Base-by-base conservation (phyloP, 2,113 vertebrate species). In the Ceyx margarethae region DNA sequence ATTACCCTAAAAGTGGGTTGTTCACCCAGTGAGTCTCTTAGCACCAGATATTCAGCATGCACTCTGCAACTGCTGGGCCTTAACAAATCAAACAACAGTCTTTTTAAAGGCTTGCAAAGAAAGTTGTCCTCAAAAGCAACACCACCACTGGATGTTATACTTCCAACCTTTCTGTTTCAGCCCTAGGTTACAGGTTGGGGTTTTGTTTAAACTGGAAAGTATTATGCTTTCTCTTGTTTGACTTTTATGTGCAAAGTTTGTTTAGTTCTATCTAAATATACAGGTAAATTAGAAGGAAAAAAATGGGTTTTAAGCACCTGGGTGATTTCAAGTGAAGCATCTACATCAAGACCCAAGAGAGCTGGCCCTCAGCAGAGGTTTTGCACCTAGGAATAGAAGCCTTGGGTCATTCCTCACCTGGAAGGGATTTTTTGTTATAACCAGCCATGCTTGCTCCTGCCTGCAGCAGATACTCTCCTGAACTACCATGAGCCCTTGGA, bases 11-110 rank as follows among this genome's bases (percentile, higher is more conserved):
- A 43, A 19, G 46, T 42, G 72, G 74, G 62, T 91, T 77, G 15
- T 77, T 96, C 89, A 64, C 51, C 42, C 64, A 82, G 60, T 68
- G 71, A 85, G 40, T 31, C 35, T 93, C 91, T 91, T 77, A 74
- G 65, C 50, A 37, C 74, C 88, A 77, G 62, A 66, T 54, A 69
- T 9, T 82, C 92, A 76, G 42, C 10, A 12, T 25, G 79, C 10
- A 7, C 35, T 26, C 15, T 21, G 40, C 81, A 83, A 66, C 62
- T 57, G 22, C 57, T 12, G 6, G 42, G 43, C 68, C 62, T 94
- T 37, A 37, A 37, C 37, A 86, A 85, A 56, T 21, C 21, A 43
- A 92, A 58, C 11, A 40, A 22, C 5, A 3, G 11, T 50, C 3
- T 46, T 50, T 50, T 37, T 21, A 13, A 31, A 71, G 15, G 7